phyloP scores from a whole-genome alignment of 2,113 vertebrate genomes.

The Melanerpes formicivorus region DNA sequence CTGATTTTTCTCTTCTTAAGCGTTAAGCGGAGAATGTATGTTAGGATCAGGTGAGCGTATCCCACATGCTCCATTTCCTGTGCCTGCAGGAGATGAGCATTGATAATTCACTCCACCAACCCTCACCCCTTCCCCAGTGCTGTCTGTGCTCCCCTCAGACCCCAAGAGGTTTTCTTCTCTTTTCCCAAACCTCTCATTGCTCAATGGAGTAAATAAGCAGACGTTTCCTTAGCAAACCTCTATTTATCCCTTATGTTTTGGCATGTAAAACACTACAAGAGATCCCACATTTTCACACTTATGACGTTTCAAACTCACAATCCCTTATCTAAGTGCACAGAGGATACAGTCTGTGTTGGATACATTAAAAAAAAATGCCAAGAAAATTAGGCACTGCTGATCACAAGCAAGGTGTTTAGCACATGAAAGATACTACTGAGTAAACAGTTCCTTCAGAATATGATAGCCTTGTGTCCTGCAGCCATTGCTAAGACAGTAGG shows the following conservation, averaged over 20 bases:
- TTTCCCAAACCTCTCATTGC: background rate
- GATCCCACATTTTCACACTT: background rate
- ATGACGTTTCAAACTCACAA: background rate
- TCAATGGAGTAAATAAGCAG: background rate
- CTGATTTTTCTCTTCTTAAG: constrained; percentile 32
- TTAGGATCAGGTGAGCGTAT: constrained; percentile 68
- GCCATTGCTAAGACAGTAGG: background rate
- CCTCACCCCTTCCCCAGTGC: background rate
- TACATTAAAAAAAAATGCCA: background rate
- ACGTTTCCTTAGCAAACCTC: background rate
- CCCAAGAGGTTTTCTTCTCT: background rate
- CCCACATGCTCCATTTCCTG: constrained; percentile 14
- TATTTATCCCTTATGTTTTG: background rate
- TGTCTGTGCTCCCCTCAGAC: background rate
- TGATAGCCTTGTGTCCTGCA: background rate
- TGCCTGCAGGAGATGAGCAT: constrained; percentile 29
- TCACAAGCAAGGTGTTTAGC: background rate
- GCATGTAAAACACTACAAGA: background rate
- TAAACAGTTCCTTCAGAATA: background rate
- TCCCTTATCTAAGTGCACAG: background rate
- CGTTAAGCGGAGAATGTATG: constrained; percentile 17
- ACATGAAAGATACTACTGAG: background rate
- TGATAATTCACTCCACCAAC: background rate
- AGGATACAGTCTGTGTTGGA: background rate
- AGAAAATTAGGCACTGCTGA: background rate